A percentile compares a stretch with the other conserved stretches of the same genome.
These are phyloP conservation scores for Malthinus seriepunctatus DNA, from an alignment of 2,888 invertebrate genomes.

Conservation along the genomic window DNA sequence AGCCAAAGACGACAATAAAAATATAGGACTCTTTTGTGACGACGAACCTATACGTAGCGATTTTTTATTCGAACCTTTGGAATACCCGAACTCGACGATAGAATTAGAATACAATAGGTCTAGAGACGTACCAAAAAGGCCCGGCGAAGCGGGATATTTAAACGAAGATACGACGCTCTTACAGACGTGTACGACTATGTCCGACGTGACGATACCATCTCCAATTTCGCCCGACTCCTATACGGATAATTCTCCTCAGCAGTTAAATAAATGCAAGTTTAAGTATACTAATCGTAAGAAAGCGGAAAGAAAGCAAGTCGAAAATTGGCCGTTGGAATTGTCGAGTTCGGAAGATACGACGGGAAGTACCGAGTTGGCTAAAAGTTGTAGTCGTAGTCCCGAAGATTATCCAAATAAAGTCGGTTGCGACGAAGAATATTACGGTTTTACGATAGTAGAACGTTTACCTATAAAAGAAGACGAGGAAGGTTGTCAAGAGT, in stretches of 20 bases:
- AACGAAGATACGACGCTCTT: constrained; percentile 51
- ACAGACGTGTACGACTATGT: constrained; percentile 51
- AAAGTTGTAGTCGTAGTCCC: constrained; percentile 40
- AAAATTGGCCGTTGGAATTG: constrained; percentile 42
- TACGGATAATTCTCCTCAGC: constrained; percentile 42
- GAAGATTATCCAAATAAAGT: constrained; percentile 38
- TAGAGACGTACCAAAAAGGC: constrained; percentile 48
- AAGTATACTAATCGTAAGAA: constrained; percentile 54
- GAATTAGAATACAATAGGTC: constrained; percentile 45
- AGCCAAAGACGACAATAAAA: constrained; percentile 35
- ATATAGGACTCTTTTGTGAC: constrained; percentile 49
- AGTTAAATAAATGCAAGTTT: constrained; percentile 52
- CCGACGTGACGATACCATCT: constrained; percentile 53
- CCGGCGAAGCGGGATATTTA: constrained; percentile 44
- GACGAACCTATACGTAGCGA: constrained; percentile 48
- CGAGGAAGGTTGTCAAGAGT: constrained; percentile 41
- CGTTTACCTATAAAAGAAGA: constrained; percentile 41
- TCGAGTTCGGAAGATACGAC: constrained; percentile 51
- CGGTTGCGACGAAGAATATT: constrained; percentile 41
- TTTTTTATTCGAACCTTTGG: constrained; percentile 51
- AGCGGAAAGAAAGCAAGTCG: constrained; percentile 41
- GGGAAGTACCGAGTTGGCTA: constrained; percentile 45
- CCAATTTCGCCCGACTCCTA: constrained; percentile 51
- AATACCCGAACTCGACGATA: constrained; percentile 46
- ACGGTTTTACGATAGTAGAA: constrained; percentile 46